Percentiles rank a stretch among this genome's conserved stretches.
Conservation (phyloP, 2,113 vertebrate genomes). For the Pangasianodon hypophthalmus region DNA sequence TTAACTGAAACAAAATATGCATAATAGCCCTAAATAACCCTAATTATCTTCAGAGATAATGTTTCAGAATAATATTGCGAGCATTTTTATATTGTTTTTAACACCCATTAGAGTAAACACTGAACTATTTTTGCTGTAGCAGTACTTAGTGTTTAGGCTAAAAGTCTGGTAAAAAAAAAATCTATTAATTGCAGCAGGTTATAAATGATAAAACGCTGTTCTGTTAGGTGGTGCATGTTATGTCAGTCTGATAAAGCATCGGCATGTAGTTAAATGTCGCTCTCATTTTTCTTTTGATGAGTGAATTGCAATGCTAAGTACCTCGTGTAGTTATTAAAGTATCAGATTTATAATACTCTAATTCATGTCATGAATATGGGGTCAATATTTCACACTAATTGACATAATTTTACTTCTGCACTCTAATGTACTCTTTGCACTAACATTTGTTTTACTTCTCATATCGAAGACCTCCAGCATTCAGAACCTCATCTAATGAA, state of each 20-base stretch:
- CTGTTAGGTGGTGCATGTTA: neutral
- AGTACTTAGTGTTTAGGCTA: neutral
- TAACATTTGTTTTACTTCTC: neutral
- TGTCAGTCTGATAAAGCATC: slow-evolving; percentile 26
- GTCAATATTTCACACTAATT: slow-evolving; percentile 17
- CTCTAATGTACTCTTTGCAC: neutral
- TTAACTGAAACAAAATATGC: neutral
- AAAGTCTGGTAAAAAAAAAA: neutral
- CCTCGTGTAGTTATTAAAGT: neutral
- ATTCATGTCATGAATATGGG: neutral
- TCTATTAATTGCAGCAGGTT: neutral
- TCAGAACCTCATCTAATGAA: neutral
- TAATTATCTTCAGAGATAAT: neutral
- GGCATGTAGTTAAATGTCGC: neutral
- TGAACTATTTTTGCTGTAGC: neutral
- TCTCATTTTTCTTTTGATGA: slow-evolving; percentile 7
- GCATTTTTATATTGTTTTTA: neutral
- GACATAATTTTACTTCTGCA: slow-evolving; percentile 15
- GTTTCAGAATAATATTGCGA: neutral
- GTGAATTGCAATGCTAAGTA: neutral
- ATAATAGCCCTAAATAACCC: neutral
- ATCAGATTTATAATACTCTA: neutral
- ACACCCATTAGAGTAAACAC: neutral
- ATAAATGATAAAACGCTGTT: slow-evolving; percentile 4
- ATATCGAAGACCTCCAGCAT: neutral